phyloP scores from a whole-genome alignment of 1,140 invertebrate genomes.

The Pachyrhynchus sulphureomaculatus region DNA sequence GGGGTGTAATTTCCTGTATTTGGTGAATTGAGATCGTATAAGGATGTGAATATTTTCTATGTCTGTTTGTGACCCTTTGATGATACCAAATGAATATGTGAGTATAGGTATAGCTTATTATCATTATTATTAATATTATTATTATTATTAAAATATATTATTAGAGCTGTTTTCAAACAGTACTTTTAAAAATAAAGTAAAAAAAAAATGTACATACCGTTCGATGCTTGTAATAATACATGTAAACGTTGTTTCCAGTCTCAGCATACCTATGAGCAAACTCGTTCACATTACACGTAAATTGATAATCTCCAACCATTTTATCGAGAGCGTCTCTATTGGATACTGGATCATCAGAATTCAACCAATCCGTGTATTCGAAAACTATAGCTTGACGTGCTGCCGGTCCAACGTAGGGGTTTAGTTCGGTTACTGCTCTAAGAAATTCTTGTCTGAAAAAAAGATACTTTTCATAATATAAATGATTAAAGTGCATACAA shows the following conservation, averaged over 20 bases:
- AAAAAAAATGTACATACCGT: too few relatives aligned
- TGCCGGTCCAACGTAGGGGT: constrained; percentile 81
- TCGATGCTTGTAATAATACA: constrained; percentile 93
- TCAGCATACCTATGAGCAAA: constrained; percentile 85
- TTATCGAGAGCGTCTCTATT: constrained; percentile 87
- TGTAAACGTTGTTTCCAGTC: constrained; percentile 87
- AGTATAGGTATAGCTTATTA: too few relatives aligned
- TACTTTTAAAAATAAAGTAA: too few relatives aligned
- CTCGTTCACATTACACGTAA: constrained; percentile 93
- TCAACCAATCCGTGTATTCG: constrained; percentile 91
- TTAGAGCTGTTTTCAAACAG: too few relatives aligned
- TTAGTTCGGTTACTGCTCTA: constrained; percentile 74
- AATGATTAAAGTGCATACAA: not conserved
- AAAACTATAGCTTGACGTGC: constrained; percentile 82
- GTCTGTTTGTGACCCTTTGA: too few relatives aligned
- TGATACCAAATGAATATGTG: too few relatives aligned
- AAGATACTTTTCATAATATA: not conserved
- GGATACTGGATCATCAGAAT: constrained; percentile 78
- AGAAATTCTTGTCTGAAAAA: constrained; percentile 68
- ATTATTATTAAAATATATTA: too few relatives aligned
- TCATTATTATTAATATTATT: too few relatives aligned
- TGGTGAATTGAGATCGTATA: too few relatives aligned
- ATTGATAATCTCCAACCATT: constrained; percentile 96
- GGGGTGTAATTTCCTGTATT: too few relatives aligned
- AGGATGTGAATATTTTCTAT: too few relatives aligned